Conservation (phyloP, 1,140 invertebrate species). For the Cyphomyrmex costatus region DNA sequence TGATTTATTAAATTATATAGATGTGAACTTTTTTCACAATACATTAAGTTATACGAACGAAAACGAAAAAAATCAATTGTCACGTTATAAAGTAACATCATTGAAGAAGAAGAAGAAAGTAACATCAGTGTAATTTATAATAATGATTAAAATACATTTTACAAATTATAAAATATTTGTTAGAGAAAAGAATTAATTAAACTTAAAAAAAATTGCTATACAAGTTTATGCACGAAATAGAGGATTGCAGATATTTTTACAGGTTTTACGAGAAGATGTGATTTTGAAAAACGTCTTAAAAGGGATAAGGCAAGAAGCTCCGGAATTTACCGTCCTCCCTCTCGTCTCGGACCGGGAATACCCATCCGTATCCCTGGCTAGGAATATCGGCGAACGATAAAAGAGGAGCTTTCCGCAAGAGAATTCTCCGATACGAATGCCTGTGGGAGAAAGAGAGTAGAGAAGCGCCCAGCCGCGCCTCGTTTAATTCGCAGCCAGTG, state of each 20-base stretch:
- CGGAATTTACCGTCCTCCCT: slow-evolving; percentile 70
- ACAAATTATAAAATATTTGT: background rate
- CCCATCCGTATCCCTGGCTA: slow-evolving; percentile 54
- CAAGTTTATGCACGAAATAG: background rate
- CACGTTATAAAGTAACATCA: background rate
- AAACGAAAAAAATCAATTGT: background rate
- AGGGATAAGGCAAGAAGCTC: slow-evolving; percentile 38
- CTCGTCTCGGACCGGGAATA: slow-evolving; percentile 52
- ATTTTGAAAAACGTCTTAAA: slow-evolving; percentile 66
- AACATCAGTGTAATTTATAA: background rate
- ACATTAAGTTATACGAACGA: background rate
- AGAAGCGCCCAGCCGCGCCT: slow-evolving; percentile 49
- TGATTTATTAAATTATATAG: background rate
- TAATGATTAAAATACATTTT: background rate
- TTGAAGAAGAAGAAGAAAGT: too few relatives aligned
- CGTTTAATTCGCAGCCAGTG: slow-evolving; percentile 64
- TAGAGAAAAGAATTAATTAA: background rate
- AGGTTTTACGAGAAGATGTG: slow-evolving; percentile 58
- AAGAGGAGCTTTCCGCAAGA: slow-evolving; percentile 68
- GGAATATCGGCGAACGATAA: slow-evolving; percentile 66
- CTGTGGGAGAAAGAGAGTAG: slow-evolving; percentile 44
- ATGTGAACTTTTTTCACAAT: slow-evolving; percentile 7
- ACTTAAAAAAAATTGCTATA: background rate
- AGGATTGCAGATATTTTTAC: slow-evolving; percentile 10
- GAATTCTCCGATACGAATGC: slow-evolving; percentile 74